Evolutionary conservation across 2,797 vertebrate genomes (phyloP).

Genomic region (Bradypus variegatus): DNA sequence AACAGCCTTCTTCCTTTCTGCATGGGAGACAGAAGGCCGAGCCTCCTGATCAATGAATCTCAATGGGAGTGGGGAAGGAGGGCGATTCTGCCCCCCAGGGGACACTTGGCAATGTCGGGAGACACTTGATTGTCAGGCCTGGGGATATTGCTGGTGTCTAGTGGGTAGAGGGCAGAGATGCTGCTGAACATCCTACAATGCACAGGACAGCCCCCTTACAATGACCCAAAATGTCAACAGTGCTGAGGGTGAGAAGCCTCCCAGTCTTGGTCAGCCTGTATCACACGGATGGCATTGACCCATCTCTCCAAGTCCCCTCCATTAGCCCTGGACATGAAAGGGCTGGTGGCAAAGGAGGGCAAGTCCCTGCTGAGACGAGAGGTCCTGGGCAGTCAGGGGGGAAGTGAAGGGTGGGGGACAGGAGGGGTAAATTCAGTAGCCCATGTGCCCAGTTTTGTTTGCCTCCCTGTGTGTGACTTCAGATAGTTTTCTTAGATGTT

Average conservation of each 20-base stretch:
- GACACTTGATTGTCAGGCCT: not conserved
- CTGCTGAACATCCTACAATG: accelerated
- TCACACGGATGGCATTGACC: not conserved
- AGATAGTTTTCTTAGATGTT: not conserved
- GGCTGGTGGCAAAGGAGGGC: not conserved
- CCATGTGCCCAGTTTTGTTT: accelerated
- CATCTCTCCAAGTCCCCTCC: not conserved
- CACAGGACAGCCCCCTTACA: not conserved
- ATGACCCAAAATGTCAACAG: not conserved
- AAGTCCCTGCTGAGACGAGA: not conserved
- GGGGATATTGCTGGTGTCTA: not conserved
- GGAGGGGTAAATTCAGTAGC: not conserved
- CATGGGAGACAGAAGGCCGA: not conserved
- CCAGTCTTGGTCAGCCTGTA: not conserved
- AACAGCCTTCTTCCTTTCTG: not conserved
- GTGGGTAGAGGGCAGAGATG: not conserved
- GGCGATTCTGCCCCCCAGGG: not conserved
- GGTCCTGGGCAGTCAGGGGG: too few species aligned
- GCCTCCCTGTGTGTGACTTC: accelerated
- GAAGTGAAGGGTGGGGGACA: too few species aligned
- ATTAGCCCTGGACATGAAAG: not conserved
- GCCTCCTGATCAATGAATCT: not conserved
- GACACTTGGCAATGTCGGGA: not conserved
- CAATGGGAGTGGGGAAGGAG: accelerated
- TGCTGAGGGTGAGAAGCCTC: not conserved